Evolutionary conservation across 2,113 vertebrate genomes (phyloP).

Genomic region (Microtus ochrogaster): DNA sequence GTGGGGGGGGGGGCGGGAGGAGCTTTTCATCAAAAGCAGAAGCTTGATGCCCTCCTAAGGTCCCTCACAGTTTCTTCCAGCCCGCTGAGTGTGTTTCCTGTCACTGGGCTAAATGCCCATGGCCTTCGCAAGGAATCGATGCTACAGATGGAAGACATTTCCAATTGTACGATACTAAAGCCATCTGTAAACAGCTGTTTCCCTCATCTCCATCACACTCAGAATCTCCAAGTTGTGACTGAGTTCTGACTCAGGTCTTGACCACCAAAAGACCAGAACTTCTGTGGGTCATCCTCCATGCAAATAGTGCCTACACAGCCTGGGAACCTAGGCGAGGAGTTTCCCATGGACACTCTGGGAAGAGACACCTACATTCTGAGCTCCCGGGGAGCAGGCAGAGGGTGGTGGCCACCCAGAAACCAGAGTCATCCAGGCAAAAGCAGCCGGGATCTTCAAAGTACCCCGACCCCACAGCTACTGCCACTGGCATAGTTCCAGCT

Average conservation of each 20-base stretch:
- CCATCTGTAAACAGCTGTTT: background rate
- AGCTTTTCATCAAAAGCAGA: background rate
- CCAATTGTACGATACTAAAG: background rate
- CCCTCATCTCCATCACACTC: background rate
- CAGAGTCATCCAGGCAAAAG: accelerated
- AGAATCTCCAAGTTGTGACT: background rate
- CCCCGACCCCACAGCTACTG: background rate
- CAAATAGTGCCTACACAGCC: background rate
- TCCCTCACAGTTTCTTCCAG: background rate
- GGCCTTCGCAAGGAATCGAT: accelerated
- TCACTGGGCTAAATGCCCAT: background rate
- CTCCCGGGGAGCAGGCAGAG: background rate
- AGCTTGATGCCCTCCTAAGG: background rate
- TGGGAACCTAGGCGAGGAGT: background rate
- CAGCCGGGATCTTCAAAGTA: conserved; percentile 24
- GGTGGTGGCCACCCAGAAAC: background rate
- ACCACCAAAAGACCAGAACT: background rate
- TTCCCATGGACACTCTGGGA: background rate
- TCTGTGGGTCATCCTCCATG: background rate
- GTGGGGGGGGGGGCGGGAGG: accelerated
- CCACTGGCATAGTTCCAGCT: accelerated
- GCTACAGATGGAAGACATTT: background rate
- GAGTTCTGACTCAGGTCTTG: background rate
- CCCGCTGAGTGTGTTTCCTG: background rate
- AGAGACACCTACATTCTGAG: background rate